Evolutionary conservation across 2,888 invertebrate genomes (phyloP), one percentile per base, ranked within the genome.

Genomic region (Cephonodes hylas): DNA sequence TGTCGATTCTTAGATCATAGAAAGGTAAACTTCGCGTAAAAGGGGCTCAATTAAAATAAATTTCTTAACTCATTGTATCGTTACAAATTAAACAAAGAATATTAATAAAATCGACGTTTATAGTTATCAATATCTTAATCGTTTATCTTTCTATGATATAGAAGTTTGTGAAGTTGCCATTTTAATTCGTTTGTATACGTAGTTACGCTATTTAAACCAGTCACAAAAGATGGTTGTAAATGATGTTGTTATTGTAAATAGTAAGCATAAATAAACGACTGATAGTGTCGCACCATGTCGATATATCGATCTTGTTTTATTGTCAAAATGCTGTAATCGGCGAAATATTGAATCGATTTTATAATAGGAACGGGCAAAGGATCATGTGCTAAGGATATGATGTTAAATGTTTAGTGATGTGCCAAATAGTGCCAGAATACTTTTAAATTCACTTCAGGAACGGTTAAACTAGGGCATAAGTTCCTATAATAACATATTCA

Each of bases 201-300:
- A 79, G 73, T 65, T 70, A 67, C 64, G 70, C 71, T 72, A 73
- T 73, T 73, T 71, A 77, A 74, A 76, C 68, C 72, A 75, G 71
- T 81, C 74, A 80, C 77, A 72, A 68, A 72, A 76, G 73, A 80
- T 80, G 77, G 76, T 83, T 84, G 79, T 85, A 83, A 77, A 79
- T 76, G 73, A 76, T 73, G 83, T 84, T 81, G 80, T 85, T 85
- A 73, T 75, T 86, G 85, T 88, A 87, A 78, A 87, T 89, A 88
- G 73, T 79, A 80, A 80, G 80, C 73, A 60, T 73, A 66, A 71
- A 75, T 76, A 76, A 82, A 82, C 79, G 84, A 85, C 86, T 85
- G 85, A 85, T 77, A 72, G 73, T 74, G 76, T 76, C 79, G 80
- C 74, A 73, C 59, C 68, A 69, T 63, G 74, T 80, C 76, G 69